Base-by-base conservation (phyloP, 1,140 invertebrate species). In the Rhyzopertha dominica region DNA sequence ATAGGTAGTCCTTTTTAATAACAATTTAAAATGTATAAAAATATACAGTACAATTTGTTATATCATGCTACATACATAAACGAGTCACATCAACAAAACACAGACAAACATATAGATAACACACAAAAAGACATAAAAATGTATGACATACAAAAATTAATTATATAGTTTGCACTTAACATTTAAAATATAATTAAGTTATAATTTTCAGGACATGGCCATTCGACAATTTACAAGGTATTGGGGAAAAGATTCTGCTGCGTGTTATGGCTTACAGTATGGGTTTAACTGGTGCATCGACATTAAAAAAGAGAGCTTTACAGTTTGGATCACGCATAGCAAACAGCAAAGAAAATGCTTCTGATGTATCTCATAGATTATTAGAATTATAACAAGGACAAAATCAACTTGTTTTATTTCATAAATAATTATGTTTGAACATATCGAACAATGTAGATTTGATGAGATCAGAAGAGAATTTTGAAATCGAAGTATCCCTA, bases 321-420 rank as follows among this genome's bases (percentile, higher is more conserved):
- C 95, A 99, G 67, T 98, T 99, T 79, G 95, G 95, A n/a, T 94
- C 92, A 1, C 77, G 88, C 61, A 95, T 98, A 56, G 94, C 95
- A 3, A 91, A 96, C 67, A 77, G 79, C 26, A 93, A 89, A 67
- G 87, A 95, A 73, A 95, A 91, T 67, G 94, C 87, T 13, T 77
- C 77, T 52, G 81, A 94, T 63, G 54, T 82, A 32, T 90, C 86
- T 13, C 47, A 53, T 17, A 49, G 61, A 48, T 51, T 66, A 28
- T 49, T 41, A 34, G 31, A 37, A 39, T 48, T 4, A 25, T 34
- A 30, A 7, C 13, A 17, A n/a, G n/a, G n/a, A n/a, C n/a, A n/a
- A n/a, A n/a, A n/a, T n/a, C n/a, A n/a, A n/a, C n/a, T n/a, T n/a
- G n/a, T n/a, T n/a, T n/a, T n/a, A n/a, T n/a, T n/a, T n/a, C n/a